A percentile compares a stretch with the other conserved stretches of the same genome.
Conservation (phyloP, 2,113 vertebrate species). For the Lathamus discolor region DNA sequence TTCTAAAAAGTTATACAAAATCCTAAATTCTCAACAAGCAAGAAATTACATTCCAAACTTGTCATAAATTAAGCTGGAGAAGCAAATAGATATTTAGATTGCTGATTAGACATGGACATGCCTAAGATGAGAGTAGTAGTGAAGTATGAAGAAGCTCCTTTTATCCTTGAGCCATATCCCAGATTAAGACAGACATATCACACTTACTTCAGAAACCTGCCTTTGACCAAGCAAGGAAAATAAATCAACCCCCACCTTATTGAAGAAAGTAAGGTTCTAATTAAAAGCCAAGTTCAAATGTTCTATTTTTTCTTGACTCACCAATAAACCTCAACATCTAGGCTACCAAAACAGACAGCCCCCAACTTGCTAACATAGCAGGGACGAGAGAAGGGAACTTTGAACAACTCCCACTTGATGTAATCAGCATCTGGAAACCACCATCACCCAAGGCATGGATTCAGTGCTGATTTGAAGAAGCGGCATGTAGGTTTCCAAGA, state of each 20-base stretch:
- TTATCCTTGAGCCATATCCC: neutral
- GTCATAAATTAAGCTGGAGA: neutral
- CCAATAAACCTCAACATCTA: neutral
- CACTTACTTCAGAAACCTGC: neutral
- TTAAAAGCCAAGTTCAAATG: neutral
- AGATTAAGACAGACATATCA: neutral
- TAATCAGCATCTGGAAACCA: neutral
- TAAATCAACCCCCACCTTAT: neutral
- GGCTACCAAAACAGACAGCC: neutral
- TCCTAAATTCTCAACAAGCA: neutral
- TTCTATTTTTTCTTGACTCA: neutral
- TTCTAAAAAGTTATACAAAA: neutral
- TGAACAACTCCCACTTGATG: neutral
- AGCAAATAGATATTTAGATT: neutral
- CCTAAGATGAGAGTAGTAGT: neutral
- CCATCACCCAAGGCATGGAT: neutral
- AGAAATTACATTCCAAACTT: neutral
- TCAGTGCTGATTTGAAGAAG: neutral
- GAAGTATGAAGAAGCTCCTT: neutral
- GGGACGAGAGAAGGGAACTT: neutral
- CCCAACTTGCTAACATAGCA: neutral
- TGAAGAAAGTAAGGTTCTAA: neutral
- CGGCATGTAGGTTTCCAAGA: neutral
- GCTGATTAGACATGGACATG: neutral
- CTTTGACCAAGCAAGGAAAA: neutral